Conservation (phyloP, 1,140 invertebrate genomes). For the Gryon sp. region DNA sequence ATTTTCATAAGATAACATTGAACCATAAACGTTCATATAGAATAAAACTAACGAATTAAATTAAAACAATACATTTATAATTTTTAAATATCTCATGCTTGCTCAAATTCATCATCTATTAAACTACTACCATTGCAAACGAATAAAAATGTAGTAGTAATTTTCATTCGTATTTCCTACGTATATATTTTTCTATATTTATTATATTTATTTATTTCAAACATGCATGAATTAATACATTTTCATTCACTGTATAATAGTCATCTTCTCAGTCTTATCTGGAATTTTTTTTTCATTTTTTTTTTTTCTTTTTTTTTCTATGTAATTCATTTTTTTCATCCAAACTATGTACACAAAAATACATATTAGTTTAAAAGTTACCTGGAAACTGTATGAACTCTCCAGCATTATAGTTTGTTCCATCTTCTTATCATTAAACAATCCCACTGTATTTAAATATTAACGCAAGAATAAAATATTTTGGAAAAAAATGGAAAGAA, state of each 20-base stretch:
- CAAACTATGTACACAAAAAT: slow-evolving; percentile 33
- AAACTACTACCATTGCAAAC: background rate
- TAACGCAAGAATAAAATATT: slow-evolving; percentile 46
- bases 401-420: no score
- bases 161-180: background rate
- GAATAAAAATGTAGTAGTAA: slow-evolving; percentile 3
- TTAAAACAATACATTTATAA: no score
- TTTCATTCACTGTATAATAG: slow-evolving; percentile 1
- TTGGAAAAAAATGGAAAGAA: slow-evolving; percentile 37
- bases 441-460: slow-evolving; percentile 17
- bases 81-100: no score
- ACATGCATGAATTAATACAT: slow-evolving; percentile 30
- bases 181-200: background rate
- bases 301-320: slow-evolving; percentile 16
- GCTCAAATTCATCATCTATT: no score
- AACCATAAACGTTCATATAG: background rate
- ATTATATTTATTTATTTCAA: slow-evolving; percentile 4
- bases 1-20: background rate
- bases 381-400: slow-evolving; percentile 35
- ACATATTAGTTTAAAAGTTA: slow-evolving; percentile 24
- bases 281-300: slow-evolving; percentile 27
- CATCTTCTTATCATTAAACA: slow-evolving; percentile 10
- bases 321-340: slow-evolving; percentile 13
- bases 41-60: no score
- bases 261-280: slow-evolving; percentile 51